Evolutionary conservation across 1,140 invertebrate genomes (phyloP).

Genomic region (Stegodyphus dumicola): DNA sequence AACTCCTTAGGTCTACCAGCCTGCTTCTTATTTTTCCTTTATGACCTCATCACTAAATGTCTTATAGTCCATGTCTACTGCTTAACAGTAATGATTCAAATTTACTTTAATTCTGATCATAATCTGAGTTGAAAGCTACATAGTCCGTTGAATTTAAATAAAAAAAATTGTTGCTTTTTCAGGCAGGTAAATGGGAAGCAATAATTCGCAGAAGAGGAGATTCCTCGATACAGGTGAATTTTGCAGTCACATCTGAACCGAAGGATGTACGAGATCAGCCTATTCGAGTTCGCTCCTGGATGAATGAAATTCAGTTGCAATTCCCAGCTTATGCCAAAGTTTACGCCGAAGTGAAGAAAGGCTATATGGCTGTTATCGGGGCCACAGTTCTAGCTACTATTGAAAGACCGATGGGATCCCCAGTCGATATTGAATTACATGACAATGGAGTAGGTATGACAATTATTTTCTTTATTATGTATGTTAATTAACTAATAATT

Average conservation of each 20-base stretch:
- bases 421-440: constrained; percentile 55
- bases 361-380: constrained; percentile 51
- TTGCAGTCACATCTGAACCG: constrained; percentile 41
- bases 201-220: constrained; percentile 27
- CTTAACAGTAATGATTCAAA: no score
- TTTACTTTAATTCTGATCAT: no score
- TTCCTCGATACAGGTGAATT: constrained; percentile 8
- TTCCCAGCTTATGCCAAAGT: constrained; percentile 55
- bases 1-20: no score
- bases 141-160: no score
- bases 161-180: neutral
- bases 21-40: no score
- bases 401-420: constrained; percentile 47
- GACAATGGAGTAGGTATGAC: constrained; percentile 62
- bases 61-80: no score
- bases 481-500: no score
- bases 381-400: constrained; percentile 59
- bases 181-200: constrained; percentile 39
- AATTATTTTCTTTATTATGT: neutral
- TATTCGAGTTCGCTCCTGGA: constrained; percentile 47
- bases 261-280: constrained; percentile 52
- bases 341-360: constrained; percentile 61
- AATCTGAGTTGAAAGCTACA: no score
- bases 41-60: no score
- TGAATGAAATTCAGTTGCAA: constrained; percentile 49